Evolutionary conservation across 2,888 invertebrate genomes (phyloP), one percentile per base, ranked within the genome.

Genomic region (Drosophila anomalipes): DNA sequence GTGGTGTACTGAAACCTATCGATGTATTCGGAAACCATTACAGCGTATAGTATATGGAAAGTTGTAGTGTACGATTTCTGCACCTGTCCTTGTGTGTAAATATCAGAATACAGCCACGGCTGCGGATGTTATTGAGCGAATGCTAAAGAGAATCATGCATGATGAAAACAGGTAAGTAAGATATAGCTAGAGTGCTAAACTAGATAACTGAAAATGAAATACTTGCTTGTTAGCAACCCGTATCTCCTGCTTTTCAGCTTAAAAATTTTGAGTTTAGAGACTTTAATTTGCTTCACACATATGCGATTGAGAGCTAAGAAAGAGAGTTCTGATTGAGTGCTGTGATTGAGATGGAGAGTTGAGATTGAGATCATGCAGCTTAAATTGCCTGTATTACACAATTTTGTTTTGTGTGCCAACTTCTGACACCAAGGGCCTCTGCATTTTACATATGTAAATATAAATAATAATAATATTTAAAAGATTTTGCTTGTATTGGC

Each of bases 391-490:
- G 30, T 16, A 16, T 19, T 16, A 37, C 10, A 37, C 47, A 22
- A 26, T n/a, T 53, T 53, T 10, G n/a, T 52, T 30, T 30, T 7
- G 10, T 53, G 35, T n/a, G 28, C 19, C 26, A 56, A 9, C 57
- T 9, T 39, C 10, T 57, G 57, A 28, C 10, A 16, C n/a, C 3
- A 5, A n/a, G n/a, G 16, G 3, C 10, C 4, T 14, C 33, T 33
- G 3, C 22, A 22, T 12, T 59, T 59, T 10, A 37, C 44, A 14
- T 51, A 51, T n/a, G 19, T n/a, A 51, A 60, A 35, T 32, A 2
- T 4, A 28, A 30, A 37, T 33, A 54, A 54, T 62, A 47, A 39
- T 26, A 62, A 53, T 59, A 53, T 30, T 56, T 60, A 64, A 41
- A 7, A 51, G 28, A 35, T 26, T 53, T 41, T 35, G 52, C 51